Conservation (phyloP, 64 coral and sea anemone species). For the Porites australiensis region DNA sequence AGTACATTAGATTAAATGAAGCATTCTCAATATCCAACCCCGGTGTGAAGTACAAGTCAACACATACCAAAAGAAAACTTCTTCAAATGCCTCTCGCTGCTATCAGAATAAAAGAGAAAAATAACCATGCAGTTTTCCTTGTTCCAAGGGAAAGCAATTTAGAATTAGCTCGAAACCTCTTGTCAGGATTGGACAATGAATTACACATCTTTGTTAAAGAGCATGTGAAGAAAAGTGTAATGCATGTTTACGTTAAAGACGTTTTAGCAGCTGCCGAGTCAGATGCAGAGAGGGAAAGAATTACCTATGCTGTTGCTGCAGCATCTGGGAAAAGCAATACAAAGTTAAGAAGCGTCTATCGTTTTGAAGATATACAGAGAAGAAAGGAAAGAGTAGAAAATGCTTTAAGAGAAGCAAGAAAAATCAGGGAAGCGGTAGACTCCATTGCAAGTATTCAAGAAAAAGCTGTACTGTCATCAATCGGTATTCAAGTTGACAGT, state of each 20-base stretch:
- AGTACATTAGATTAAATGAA: too few relatives aligned
- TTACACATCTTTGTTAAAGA: neutral
- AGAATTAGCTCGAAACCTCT: constrained; percentile 41
- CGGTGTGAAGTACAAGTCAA: too few relatives aligned
- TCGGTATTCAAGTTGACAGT: constrained; percentile 69
- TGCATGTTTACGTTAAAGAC: constrained; percentile 15
- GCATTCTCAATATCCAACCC: too few relatives aligned
- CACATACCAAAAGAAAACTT: constrained; percentile 58
- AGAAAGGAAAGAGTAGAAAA: constrained; percentile 65
- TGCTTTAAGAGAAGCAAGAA: constrained; percentile 42
- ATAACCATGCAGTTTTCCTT: constrained; percentile 25
- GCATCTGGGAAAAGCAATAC: constrained; percentile 55
- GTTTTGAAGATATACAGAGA: constrained; percentile 70
- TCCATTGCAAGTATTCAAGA: constrained; percentile 68
- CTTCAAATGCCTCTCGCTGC: constrained; percentile 68
- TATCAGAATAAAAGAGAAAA: constrained; percentile 34
- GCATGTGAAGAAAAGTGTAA: neutral
- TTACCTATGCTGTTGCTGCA: constrained; percentile 51
- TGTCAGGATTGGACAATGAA: neutral
- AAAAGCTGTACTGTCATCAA: constrained; percentile 52
- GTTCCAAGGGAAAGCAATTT: constrained; percentile 44
- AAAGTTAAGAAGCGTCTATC: constrained; percentile 68
- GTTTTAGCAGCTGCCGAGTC: constrained; percentile 60
- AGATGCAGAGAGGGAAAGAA: constrained; percentile 63
- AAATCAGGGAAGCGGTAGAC: constrained; percentile 69